Evolutionary conservation across 2,113 vertebrate species (phyloP).

Genomic region (Tichodroma muraria): DNA sequence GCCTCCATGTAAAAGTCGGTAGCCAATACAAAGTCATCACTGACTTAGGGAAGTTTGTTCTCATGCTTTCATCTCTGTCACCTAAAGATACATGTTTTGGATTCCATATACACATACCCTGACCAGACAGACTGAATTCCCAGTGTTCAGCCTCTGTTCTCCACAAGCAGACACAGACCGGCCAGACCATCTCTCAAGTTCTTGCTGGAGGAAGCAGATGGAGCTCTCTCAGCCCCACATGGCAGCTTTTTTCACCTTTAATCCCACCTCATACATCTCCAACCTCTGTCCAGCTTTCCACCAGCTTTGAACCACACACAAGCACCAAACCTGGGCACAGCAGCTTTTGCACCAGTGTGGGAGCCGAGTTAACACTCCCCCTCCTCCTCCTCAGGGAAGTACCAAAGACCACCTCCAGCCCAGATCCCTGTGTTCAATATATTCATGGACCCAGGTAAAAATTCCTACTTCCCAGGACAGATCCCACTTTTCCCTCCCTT

Average conservation of each 20-base stretch:
- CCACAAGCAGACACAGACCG: neutral
- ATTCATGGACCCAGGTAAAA: neutral
- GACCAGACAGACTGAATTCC: neutral
- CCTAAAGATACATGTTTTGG: neutral
- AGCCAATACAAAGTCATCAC: neutral
- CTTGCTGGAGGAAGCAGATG: neutral
- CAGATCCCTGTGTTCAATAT: accelerated
- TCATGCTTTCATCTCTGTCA: neutral
- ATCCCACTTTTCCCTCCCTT: neutral
- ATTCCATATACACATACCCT: neutral
- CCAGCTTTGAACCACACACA: neutral
- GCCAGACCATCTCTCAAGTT: neutral
- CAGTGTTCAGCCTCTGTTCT: neutral
- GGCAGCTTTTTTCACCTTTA: neutral
- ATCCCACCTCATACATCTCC: neutral
- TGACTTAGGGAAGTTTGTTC: neutral
- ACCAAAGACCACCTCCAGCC: neutral
- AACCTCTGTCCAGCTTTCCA: neutral
- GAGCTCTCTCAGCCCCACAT: neutral
- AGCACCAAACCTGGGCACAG: neutral
- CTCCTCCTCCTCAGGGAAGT: neutral
- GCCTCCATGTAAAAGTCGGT: neutral
- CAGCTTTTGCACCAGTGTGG: neutral
- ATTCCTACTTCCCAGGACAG: neutral
- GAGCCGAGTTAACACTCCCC: neutral